Conservation (phyloP, 2,888 invertebrate species). For the Acrobasis consociella region DNA sequence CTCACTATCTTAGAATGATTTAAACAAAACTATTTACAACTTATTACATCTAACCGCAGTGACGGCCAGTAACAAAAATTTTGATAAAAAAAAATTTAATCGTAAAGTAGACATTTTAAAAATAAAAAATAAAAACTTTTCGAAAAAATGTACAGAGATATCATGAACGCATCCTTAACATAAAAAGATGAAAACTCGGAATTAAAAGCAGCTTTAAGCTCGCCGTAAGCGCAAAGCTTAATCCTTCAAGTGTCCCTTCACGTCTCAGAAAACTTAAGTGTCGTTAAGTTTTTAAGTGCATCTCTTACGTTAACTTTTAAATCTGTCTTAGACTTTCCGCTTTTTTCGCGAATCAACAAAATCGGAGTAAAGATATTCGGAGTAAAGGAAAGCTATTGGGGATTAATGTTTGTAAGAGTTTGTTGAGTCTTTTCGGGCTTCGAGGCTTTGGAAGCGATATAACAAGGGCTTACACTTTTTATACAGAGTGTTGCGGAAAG, state of each 20-base stretch:
- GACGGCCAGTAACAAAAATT: too few species aligned
- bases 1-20: too few species aligned
- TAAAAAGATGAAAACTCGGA: background rate
- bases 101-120: too few species aligned
- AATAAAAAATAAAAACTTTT: too few species aligned
- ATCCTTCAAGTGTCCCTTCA: slow-evolving; percentile 28
- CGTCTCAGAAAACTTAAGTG: slow-evolving; percentile 28
- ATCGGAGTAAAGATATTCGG: slow-evolving; percentile 2
- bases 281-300: slow-evolving; percentile 26
- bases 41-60: too few species aligned
- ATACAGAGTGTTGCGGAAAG: too few species aligned
- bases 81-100: too few species aligned
- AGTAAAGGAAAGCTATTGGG: background rate
- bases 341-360: slow-evolving; percentile 25
- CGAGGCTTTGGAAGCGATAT: background rate
- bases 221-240: slow-evolving; percentile 16
- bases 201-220: slow-evolving; percentile 7
- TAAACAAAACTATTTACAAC: too few species aligned
- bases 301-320: slow-evolving; percentile 30
- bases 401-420: slow-evolving; percentile 11
- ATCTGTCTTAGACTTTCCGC: slow-evolving; percentile 24
- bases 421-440: background rate
- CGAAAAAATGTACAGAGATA: background rate
- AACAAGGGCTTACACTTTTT: too few species aligned
- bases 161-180: background rate